Evolutionary conservation across 2,113 vertebrate species (phyloP), one percentile per base, ranked within the genome.

Genomic region (Nestor notabilis): DNA sequence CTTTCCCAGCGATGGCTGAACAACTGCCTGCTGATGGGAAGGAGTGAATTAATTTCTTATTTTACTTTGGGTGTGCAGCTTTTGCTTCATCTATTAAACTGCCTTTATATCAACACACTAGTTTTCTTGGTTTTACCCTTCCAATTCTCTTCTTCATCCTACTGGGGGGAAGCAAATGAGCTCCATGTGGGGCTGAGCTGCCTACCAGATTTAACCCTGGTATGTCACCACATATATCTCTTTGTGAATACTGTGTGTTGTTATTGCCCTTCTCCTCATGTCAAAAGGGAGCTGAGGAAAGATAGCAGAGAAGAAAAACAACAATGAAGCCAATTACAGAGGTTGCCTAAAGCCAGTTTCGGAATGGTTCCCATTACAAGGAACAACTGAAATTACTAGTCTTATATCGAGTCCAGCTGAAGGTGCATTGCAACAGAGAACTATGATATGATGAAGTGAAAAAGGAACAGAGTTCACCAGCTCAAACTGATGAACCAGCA

Each of bases 111-210:
- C 39, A 61, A 4, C 7, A 15, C n/a, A 29, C 1, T 2, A 52
- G 3, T 61, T 65, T 77, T 56, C 55, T 82, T 16, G 35, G 13
- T 77, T 65, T n/a, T 19, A 70, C 20, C 17, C 16, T 94, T 65
- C 7, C 11, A 25, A 44, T 78, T 44, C 13, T 65, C 49, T 50
- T 37, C 37, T 13, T n/a, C 29, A 11, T 74, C 80, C 29, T 44
- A 5, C 10, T 8, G 9, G 1, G 6, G 11, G 31, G 21, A 69
- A 72, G 41, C 7, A 11, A 84, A 7, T 0, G 0, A 68, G 27
- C 1, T 4, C 16, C 82, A 2, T 10, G 2, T 58, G 44, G 10
- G 41, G 12, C 24, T 55, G 74, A 89, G 44, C 14, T 87, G 28
- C 31, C 65, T 46, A 37, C 8, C 9, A 24, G 12, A 25, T 25